A percentile compares a stretch with the other conserved stretches of the same genome.
Evolutionary conservation across 2,113 vertebrate genomes (phyloP).

Genomic region (Danionella cerebrum): DNA sequence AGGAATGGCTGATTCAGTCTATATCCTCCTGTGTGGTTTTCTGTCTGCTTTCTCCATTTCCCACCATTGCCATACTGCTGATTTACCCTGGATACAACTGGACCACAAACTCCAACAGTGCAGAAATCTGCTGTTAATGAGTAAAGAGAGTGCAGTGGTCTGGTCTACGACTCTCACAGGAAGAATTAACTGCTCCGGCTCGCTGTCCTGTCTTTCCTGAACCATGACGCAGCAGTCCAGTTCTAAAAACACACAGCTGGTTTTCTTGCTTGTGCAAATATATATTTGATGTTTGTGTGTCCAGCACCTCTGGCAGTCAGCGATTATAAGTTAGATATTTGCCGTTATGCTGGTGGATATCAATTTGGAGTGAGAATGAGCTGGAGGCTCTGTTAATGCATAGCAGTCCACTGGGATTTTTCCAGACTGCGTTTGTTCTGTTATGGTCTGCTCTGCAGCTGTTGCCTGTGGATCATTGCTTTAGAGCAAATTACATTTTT

Average conservation of each 20-base stretch:
- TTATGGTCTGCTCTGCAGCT: slow-evolving; percentile 28
- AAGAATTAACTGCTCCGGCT: slow-evolving; percentile 16
- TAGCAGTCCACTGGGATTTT: neutral
- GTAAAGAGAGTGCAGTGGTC: slow-evolving; percentile 14
- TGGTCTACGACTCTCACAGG: slow-evolving; percentile 26
- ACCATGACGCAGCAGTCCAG: slow-evolving; percentile 9
- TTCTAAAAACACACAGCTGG: slow-evolving; percentile 47
- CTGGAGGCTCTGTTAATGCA: slow-evolving; percentile 2
- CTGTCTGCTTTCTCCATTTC: neutral
- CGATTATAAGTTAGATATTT: slow-evolving; percentile 29
- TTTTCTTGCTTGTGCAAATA: neutral
- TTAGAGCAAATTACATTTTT: neutral
- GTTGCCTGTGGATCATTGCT: slow-evolving; percentile 6
- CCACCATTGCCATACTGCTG: neutral
- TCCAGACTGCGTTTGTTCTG: slow-evolving; percentile 14
- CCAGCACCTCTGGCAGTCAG: neutral
- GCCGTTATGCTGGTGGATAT: slow-evolving; percentile 23
- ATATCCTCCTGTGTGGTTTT: slow-evolving; percentile 3
- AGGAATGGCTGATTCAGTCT: neutral
- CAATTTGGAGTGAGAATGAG: neutral
- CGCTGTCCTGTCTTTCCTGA: slow-evolving; percentile 24
- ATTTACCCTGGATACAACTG: slow-evolving; percentile 38
- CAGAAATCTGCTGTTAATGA: slow-evolving; percentile 40
- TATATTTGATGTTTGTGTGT: slow-evolving; percentile 6
- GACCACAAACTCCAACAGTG: slow-evolving; percentile 41